phyloP scores from a whole-genome alignment of 2,888 invertebrate species.

The Chelonus formosanus region DNA sequence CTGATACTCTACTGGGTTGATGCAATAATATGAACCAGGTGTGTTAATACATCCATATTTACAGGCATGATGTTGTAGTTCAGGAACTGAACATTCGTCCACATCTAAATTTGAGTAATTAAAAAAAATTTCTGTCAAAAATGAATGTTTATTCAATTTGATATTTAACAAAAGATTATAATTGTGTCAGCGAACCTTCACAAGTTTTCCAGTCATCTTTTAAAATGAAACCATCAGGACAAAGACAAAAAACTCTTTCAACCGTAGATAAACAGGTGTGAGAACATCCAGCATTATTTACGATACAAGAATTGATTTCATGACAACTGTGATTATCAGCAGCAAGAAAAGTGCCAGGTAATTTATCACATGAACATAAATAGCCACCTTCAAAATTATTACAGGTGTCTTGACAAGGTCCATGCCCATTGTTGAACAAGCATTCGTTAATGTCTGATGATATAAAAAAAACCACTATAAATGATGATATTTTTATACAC shows the following conservation, averaged over 20 bases:
- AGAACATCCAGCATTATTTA: conserved; percentile 69
- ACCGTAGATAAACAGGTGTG: conserved; percentile 71
- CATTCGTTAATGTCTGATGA: conserved; percentile 71
- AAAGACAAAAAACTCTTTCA: conserved; percentile 65
- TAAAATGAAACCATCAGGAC: conserved; percentile 61
- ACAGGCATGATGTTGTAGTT: conserved; percentile 60
- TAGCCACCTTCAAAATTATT: conserved; percentile 70
- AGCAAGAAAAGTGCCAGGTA: conserved; percentile 69
- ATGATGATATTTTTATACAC: no score
- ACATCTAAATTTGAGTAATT: no score
- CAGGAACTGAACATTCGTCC: conserved; percentile 71
- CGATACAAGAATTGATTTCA: conserved; percentile 69
- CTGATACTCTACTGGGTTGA: conserved; percentile 52
- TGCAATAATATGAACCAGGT: conserved; percentile 67
- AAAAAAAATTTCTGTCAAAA: conserved; percentile 4
- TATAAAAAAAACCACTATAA: no score
- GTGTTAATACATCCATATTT: conserved; percentile 67
- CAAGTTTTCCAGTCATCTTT: conserved; percentile 64
- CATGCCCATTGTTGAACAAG: conserved; percentile 71
- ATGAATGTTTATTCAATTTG: no score
- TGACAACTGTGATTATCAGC: conserved; percentile 70
- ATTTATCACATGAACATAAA: conserved; percentile 69
- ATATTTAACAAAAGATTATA: no score
- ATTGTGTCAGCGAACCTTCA: conserved; percentile 50
- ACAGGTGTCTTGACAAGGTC: conserved; percentile 74